Evolutionary conservation across 2,797 vertebrate species (phyloP), one percentile per base, ranked within the genome.

Genomic region (Pterois miles): DNA sequence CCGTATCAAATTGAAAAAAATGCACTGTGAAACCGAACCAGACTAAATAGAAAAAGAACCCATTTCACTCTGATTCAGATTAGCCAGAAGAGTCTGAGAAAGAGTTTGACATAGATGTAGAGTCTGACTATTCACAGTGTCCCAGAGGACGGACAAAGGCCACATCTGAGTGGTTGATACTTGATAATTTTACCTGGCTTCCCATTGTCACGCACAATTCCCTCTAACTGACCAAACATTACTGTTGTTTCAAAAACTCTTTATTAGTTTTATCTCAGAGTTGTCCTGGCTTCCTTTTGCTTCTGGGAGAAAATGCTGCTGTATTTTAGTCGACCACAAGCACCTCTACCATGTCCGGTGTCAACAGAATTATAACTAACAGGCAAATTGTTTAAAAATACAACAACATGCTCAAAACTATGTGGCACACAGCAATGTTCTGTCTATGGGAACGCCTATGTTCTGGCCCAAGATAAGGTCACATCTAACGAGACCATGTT

Each of bases 401-500:
- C 11, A 74, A 56, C 11, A 9, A 36, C 3, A 60, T 2, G 25
- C 54, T 68, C 5, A 78, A 63, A 65, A 25, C 22, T n/a, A 65
- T 68, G 56, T 13, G 74, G n/a, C 40, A 65, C 53, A 74, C 25
- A 58, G 43, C 40, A 58, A 50, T 59, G 68, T 82, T 83, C 22
- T 58, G 33, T 86, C 73, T 56, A 48, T 66, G 38, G 54, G 70
- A 74, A 81, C 79, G 78, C 76, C 73, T 88, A 83, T 78, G 85
- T 78, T 87, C 40, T 76, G 70, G 76, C 74, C 68, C 16, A 60
- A 69, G 71, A 85, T 80, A 91, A 90, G 91, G 91, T 92, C 88
- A 92, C 60, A 79, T 82, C 84, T 86, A 88, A 88, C 73, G 65
- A 86, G 86, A 65, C 81, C 70, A 25, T 85, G 86, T 88, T 92